Evolutionary conservation across 2,113 vertebrate species (phyloP).

Genomic region (Bostrychus sinensis): DNA sequence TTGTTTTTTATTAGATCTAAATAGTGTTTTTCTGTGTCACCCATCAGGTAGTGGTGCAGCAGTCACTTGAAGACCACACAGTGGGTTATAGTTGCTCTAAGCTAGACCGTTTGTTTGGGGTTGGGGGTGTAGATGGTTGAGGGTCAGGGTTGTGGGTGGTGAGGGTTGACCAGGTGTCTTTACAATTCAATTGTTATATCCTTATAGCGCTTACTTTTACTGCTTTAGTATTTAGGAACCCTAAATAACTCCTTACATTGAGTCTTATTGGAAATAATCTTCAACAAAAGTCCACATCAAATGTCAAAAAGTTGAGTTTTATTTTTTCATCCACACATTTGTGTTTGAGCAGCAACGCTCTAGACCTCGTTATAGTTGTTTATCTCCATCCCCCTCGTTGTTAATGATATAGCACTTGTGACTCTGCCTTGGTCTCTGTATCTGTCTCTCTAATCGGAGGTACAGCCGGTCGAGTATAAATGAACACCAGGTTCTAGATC

Average conservation of each 20-base stretch:
- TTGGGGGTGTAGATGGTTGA: constrained; percentile 24
- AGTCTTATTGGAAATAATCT: constrained; percentile 47
- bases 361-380: constrained; percentile 67
- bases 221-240: constrained; percentile 46
- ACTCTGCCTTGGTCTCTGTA: constrained; percentile 95
- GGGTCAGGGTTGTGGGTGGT: constrained; percentile 31
- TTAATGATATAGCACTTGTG: constrained; percentile 97
- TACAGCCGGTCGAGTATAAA: constrained; percentile 98
- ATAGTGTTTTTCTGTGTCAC: constrained; percentile 53
- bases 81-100: constrained; percentile 56
- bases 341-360: constrained; percentile 82
- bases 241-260: constrained; percentile 37
- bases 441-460: constrained; percentile 95
- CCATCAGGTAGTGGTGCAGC: constrained; percentile 57
- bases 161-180: constrained; percentile 58
- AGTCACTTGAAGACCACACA: constrained; percentile 58
- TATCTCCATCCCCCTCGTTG: constrained; percentile 86
- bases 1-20: constrained; percentile 64
- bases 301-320: constrained; percentile 49
- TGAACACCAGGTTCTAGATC: constrained; percentile 88
- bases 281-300: constrained; percentile 27
- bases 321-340: constrained; percentile 83
- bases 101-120: constrained; percentile 43
- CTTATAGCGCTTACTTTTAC: constrained; percentile 56
- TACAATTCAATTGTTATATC: constrained; percentile 65